These are phyloP conservation scores for Aproaerema taeniolella DNA, from an alignment of 2,888 invertebrate genomes.

Conservation along the genomic window DNA sequence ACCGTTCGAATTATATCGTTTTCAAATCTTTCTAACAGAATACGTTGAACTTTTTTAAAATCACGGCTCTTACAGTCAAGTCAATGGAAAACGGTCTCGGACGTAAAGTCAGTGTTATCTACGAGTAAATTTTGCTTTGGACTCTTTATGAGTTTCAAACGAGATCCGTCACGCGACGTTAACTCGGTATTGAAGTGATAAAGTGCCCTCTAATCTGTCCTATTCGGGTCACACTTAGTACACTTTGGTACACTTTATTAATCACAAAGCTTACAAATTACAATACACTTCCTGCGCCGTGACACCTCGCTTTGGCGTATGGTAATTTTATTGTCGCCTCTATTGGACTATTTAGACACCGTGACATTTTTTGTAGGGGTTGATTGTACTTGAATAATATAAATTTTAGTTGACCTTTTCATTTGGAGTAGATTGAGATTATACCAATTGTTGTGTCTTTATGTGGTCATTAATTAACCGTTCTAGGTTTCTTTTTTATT, in stretches of 20 bases:
- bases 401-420: slow-evolving; percentile 36
- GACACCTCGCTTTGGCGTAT: slow-evolving; percentile 67
- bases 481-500: no score
- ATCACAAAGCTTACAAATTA: slow-evolving; percentile 78
- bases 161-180: slow-evolving; percentile 77
- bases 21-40: no score
- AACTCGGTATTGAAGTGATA: slow-evolving; percentile 76
- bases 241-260: slow-evolving; percentile 77
- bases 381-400: slow-evolving; percentile 41
- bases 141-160: slow-evolving; percentile 77
- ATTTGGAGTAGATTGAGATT: background rate
- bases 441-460: no score
- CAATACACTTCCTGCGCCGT: slow-evolving; percentile 71
- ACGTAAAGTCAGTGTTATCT: slow-evolving; percentile 74
- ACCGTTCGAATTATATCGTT: no score
- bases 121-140: slow-evolving; percentile 74
- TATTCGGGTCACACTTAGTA: slow-evolving; percentile 76
- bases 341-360: slow-evolving; percentile 63
- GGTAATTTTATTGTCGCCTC: slow-evolving; percentile 71
- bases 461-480: no score
- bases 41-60: no score
- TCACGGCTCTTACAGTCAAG: no score
- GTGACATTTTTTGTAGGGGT: slow-evolving; percentile 59
- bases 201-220: slow-evolving; percentile 76
- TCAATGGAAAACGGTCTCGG: slow-evolving; percentile 69